Conservation (phyloP, 37 sponge, comb jelly and placozoan genomes). For the Amphimedon queenslandica region DNA sequence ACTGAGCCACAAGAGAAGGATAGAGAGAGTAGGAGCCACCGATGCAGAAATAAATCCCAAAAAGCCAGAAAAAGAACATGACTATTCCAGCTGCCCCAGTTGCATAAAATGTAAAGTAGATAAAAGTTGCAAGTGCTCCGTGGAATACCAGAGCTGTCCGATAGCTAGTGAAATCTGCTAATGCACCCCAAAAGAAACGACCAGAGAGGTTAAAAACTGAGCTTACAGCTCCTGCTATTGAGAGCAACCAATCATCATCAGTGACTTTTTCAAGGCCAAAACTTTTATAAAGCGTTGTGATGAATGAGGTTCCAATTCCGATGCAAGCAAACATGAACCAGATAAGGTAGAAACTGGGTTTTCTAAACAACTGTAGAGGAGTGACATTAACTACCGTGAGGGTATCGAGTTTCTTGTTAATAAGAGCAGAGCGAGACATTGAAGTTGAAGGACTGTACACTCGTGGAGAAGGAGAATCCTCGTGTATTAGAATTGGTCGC, state of each 20-base stretch:
- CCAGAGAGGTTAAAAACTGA: slow-evolving; percentile 51
- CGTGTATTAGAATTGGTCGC: too few species aligned
- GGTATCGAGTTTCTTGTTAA: too few species aligned
- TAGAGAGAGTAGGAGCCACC: slow-evolving; percentile 74
- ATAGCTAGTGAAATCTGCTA: slow-evolving; percentile 59
- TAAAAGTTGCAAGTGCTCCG: slow-evolving; percentile 22
- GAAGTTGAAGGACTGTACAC: too few species aligned
- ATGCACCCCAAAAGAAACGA: slow-evolving; percentile 64
- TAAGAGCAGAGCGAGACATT: too few species aligned
- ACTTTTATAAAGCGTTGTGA: slow-evolving; percentile 59
- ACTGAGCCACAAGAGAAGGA: slow-evolving; percentile 53
- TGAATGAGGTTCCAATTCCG: slow-evolving; percentile 41
- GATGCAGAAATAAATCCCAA: slow-evolving; percentile 72
- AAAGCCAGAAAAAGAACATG: slow-evolving; percentile 73
- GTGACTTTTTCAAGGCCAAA: slow-evolving; percentile 40
- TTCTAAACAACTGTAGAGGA: slow-evolving; percentile 60
- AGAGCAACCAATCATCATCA: slow-evolving; percentile 57
- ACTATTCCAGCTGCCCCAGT: slow-evolving; percentile 13
- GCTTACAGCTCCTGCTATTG: slow-evolving; percentile 40
- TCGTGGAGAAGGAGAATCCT: too few species aligned
- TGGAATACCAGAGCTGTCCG: slow-evolving; percentile 48
- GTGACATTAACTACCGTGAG: slow-evolving; percentile 14
- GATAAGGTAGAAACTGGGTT: slow-evolving; percentile 68
- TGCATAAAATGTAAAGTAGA: slow-evolving; percentile 40
- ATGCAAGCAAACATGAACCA: slow-evolving; percentile 65